Evolutionary conservation across 2,797 vertebrate genomes (phyloP), one percentile per base, ranked within the genome.

Genomic region (Buceros bicornis): DNA sequence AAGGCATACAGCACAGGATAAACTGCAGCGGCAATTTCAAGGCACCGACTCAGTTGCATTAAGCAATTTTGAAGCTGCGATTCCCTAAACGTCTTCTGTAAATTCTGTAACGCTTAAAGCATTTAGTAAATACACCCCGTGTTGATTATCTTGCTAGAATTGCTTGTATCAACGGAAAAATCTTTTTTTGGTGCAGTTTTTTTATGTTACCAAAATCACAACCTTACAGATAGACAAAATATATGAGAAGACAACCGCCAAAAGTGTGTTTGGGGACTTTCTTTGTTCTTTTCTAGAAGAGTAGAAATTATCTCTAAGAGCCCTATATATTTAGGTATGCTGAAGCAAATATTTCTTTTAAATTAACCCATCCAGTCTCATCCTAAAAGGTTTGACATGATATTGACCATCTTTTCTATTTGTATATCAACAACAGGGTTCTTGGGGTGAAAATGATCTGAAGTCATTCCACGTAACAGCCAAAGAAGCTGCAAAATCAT

Each of bases 21-120:
- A 94, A 96, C 33, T 66, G 80, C 80, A 96, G 93, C 82, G 51
- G 84, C 69, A 82, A 58, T 45, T 90, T 29, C 58, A 76, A 60
- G 76, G 70, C 65, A 82, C 47, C 14, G 57, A 31, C 56, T 65
- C 45, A 84, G 71, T 58, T 90, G 77, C 35, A 14, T 53, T 18
- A 61, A 89, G 92, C 58, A 88, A 70, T 73, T 76, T 16, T 35
- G 60, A 94, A 87, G 79, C 26, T 43, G 33, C 42, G 79, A 51
- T 50, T 56, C 86, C 64, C 74, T 65, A 48, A 82, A 62, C 5
- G 66, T 80, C 74, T 71, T 51, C 42, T 61, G 45, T 35, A 80
- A 78, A 58, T 74, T 84, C 61, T 65, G 21, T 53, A 77, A 42
- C 6, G 64, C 28, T 74, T 89, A 66, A 40, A 96, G 70, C 48